phyloP scores from a whole-genome alignment of 1,140 invertebrate genomes.

The Drosophila yakuba region DNA sequence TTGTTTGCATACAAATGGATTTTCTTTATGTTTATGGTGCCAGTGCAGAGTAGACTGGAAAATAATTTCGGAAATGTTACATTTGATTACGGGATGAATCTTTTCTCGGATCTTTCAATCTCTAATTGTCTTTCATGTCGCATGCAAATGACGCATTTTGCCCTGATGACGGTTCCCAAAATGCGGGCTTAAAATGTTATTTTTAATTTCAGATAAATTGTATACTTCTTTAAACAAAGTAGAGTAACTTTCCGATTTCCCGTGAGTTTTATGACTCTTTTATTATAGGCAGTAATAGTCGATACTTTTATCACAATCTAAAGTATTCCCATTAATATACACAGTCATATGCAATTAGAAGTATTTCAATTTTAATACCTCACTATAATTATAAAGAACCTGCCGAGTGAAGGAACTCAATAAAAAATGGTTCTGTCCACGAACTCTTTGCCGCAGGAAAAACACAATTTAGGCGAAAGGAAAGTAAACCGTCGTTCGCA shows the following conservation, averaged over 20 bases:
- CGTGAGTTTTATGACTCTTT: too few relatives aligned
- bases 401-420: slow-evolving; percentile 18
- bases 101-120: slow-evolving; percentile 40
- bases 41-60: slow-evolving; percentile 50
- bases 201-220: too few relatives aligned
- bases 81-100: slow-evolving; percentile 75
- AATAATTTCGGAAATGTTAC: slow-evolving; percentile 82
- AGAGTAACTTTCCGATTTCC: too few relatives aligned
- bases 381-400: slow-evolving; percentile 12
- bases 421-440: slow-evolving; percentile 35
- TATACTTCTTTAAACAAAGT: background rate
- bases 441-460: slow-evolving; percentile 36
- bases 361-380: slow-evolving; percentile 2
- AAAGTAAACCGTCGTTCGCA: slow-evolving; percentile 20
- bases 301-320: background rate
- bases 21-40: slow-evolving; percentile 76
- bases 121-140: slow-evolving; percentile 46
- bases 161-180: slow-evolving; percentile 1
- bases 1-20: slow-evolving; percentile 83
- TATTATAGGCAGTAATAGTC: too few relatives aligned
- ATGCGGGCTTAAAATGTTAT: background rate
- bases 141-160: slow-evolving; percentile 17
- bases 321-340: background rate
- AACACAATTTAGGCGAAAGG: slow-evolving; percentile 36
- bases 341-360: background rate